phyloP scores from a whole-genome alignment of 1,140 invertebrate genomes.

The Ctenoplectra terminalis region DNA sequence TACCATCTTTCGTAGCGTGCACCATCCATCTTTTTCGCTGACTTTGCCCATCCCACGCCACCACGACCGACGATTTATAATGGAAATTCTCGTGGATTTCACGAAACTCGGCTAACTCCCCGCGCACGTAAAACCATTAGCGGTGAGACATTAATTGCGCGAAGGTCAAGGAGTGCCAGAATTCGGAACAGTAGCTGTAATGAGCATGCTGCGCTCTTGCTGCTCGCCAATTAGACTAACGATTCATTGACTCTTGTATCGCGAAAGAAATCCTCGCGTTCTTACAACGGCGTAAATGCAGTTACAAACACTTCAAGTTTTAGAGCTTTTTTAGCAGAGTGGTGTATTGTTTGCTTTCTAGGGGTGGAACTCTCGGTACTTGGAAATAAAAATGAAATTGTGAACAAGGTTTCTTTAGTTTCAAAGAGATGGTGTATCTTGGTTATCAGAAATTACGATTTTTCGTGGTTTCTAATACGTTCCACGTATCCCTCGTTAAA shows the following conservation, averaged over 20 bases:
- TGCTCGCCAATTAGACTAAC: neutral
- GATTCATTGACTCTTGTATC: neutral
- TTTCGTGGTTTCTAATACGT: neutral
- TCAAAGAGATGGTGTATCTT: too few relatives aligned
- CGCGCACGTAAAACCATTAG: conserved; percentile 39
- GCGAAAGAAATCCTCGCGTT: neutral
- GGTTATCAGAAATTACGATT: neutral
- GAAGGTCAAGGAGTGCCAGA: neutral
- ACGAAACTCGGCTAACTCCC: neutral
- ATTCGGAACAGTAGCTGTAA: conserved; percentile 7
- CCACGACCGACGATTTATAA: conserved; percentile 60
- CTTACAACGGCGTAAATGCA: too few relatives aligned
- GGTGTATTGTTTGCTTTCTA: too few relatives aligned
- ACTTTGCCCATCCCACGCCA: conserved; percentile 49
- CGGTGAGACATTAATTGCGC: conserved; percentile 38
- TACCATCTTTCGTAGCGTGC: conserved; percentile 27
- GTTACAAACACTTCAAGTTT: too few relatives aligned
- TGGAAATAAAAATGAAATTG: too few relatives aligned
- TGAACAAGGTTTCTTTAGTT: too few relatives aligned
- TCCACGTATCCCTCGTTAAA: neutral
- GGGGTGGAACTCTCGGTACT: too few relatives aligned
- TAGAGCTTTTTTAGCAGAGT: too few relatives aligned
- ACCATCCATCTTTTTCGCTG: conserved; percentile 69
- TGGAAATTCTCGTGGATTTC: conserved; percentile 50
- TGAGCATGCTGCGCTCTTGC: neutral